Conservation (phyloP, 1,140 invertebrate species). For the Euglossa dilemma region DNA sequence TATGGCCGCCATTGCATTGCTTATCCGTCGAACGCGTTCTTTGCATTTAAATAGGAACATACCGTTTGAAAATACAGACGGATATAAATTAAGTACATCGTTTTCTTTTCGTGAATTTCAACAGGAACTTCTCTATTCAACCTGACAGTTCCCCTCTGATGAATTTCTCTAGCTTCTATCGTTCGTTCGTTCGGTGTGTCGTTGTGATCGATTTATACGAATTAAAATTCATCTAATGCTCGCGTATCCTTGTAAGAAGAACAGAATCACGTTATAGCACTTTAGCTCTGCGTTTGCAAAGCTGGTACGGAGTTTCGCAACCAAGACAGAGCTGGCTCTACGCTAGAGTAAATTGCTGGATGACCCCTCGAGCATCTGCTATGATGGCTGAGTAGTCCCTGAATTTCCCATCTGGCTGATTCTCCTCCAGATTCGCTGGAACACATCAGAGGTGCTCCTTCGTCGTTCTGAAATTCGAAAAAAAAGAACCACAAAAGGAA, state of each 20-base stretch:
- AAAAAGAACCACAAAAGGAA: slow-evolving; percentile 60
- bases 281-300: slow-evolving; percentile 71
- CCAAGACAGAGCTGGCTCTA: slow-evolving; percentile 77
- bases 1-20: slow-evolving; percentile 35
- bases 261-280: slow-evolving; percentile 4
- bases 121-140: slow-evolving; percentile 8
- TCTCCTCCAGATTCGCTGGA: slow-evolving; percentile 81
- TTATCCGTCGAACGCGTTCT: slow-evolving; percentile 36
- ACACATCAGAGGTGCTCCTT: slow-evolving; percentile 86
- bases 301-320: slow-evolving; percentile 78
- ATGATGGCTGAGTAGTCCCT: slow-evolving; percentile 85
- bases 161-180: background rate
- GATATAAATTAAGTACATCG: slow-evolving; percentile 42
- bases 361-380: slow-evolving; percentile 84
- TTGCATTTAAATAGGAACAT: slow-evolving; percentile 53
- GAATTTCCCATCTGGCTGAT: slow-evolving; percentile 84
- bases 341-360: slow-evolving; percentile 84
- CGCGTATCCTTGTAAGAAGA: background rate
- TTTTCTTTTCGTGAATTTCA: slow-evolving; percentile 13
- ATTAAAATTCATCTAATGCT: slow-evolving; percentile 8
- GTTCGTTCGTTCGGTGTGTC: background rate
- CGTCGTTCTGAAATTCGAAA: slow-evolving; percentile 83
- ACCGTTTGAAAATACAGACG: slow-evolving; percentile 33
- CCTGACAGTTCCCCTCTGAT: background rate
- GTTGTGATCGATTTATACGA: background rate